Evolutionary conservation across 2,888 invertebrate genomes (phyloP).

Genomic region (Atherix ibis): DNA sequence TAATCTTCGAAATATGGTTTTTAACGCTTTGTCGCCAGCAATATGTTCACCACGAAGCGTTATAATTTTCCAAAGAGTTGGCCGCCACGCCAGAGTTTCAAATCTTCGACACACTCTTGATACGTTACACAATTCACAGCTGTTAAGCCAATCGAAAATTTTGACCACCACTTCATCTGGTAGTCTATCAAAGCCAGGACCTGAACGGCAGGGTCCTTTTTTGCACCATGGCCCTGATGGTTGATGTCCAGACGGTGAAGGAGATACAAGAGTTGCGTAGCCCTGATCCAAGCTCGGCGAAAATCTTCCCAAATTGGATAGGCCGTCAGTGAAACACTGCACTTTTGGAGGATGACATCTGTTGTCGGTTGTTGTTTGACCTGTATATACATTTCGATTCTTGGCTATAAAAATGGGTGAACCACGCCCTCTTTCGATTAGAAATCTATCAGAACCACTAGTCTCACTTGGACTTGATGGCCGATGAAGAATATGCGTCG

Average conservation of each 20-base stretch:
- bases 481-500: constrained; percentile 21
- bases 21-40: constrained; percentile 48
- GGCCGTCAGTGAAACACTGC: constrained; percentile 27
- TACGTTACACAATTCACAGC: constrained; percentile 54
- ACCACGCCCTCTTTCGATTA: constrained; percentile 25
- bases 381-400: constrained; percentile 4
- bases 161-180: constrained; percentile 51
- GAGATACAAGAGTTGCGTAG: constrained; percentile 59
- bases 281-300: constrained; percentile 64
- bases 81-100: constrained; percentile 63
- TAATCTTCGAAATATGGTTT: constrained; percentile 45
- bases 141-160: constrained; percentile 54
- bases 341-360: constrained; percentile 27
- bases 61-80: constrained; percentile 55
- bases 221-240: constrained; percentile 29
- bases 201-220: constrained; percentile 27
- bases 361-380: constrained; percentile 15
- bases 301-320: constrained; percentile 33
- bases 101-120: constrained; percentile 62
- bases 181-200: constrained; percentile 42
- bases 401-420: constrained; percentile 22
- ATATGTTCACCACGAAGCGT: constrained; percentile 40
- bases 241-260: constrained; percentile 33
- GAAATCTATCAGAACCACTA: constrained; percentile 31
- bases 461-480: constrained; percentile 32